These are phyloP conservation scores for Isotomurus palustris DNA, from an alignment of 2,888 invertebrate species.

Conservation along the genomic window DNA sequence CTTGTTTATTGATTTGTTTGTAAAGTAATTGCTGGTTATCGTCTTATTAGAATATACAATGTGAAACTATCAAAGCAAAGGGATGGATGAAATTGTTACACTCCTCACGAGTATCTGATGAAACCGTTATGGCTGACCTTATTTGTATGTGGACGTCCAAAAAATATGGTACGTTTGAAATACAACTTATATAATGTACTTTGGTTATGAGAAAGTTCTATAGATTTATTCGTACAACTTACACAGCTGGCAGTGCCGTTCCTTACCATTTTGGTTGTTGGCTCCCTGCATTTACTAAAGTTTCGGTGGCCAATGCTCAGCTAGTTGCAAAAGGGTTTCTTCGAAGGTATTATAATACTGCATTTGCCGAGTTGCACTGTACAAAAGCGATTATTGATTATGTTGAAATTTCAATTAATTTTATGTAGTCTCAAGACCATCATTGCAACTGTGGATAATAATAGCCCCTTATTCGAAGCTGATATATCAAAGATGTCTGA, in stretches of 20 bases:
- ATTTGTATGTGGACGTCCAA: slow-evolving; percentile 19
- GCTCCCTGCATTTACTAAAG: slow-evolving; percentile 16
- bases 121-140: slow-evolving; percentile 11
- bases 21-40: no score
- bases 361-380: background rate
- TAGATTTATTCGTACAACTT: no score
- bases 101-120: slow-evolving; percentile 10
- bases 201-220: no score
- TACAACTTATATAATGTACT: background rate
- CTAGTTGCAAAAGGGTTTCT: slow-evolving; percentile 11
- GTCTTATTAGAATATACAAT: no score
- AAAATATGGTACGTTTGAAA: slow-evolving; percentile 11
- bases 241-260: slow-evolving; percentile 12
- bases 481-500: slow-evolving; percentile 6
- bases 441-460: background rate
- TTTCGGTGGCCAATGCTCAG: slow-evolving; percentile 7
- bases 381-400: slow-evolving; percentile 1
- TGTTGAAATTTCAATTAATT: background rate
- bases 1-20: no score
- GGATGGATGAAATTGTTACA: slow-evolving; percentile 21
- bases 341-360: slow-evolving; percentile 1
- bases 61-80: slow-evolving; percentile 4
- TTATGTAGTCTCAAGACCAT: slow-evolving; percentile 1
- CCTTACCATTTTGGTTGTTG: slow-evolving; percentile 15
- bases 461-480: background rate